These are phyloP conservation scores for Rhea pennata DNA, from an alignment of 2,113 vertebrate species.

Conservation along the genomic window DNA sequence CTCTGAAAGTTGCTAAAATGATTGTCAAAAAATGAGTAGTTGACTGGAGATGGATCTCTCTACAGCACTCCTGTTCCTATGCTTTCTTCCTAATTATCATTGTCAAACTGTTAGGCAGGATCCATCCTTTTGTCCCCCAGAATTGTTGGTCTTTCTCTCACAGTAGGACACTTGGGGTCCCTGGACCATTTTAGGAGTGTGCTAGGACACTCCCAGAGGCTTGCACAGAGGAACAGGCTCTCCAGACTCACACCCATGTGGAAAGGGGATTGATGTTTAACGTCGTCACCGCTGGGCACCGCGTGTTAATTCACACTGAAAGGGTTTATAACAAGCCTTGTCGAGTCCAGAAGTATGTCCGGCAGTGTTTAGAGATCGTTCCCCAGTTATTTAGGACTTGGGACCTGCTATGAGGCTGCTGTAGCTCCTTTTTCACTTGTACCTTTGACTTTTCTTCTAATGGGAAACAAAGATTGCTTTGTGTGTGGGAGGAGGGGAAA, in stretches of 20 bases:
- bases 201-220: not conserved
- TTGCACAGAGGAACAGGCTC: not conserved
- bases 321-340: not conserved
- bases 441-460: not conserved
- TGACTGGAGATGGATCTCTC: not conserved
- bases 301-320: not conserved
- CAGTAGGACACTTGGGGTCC: not conserved
- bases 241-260: not conserved
- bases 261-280: not conserved
- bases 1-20: not conserved
- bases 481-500: not conserved
- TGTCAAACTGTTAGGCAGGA: not conserved
- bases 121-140: not conserved
- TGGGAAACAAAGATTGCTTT: rapidly evolving
- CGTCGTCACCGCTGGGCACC: not conserved
- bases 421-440: not conserved
- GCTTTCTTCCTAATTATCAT: not conserved
- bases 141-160: not conserved
- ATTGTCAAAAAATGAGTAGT: not conserved
- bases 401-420: rapidly evolving
- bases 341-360: not conserved
- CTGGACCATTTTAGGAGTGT: not conserved
- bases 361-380: not conserved
- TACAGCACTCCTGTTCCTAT: not conserved
- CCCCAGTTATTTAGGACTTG: not conserved